A percentile compares a stretch with the other conserved stretches of the same genome.
Evolutionary conservation across 2,113 vertebrate genomes (phyloP).

Genomic region (Oenanthe melanoleuca): DNA sequence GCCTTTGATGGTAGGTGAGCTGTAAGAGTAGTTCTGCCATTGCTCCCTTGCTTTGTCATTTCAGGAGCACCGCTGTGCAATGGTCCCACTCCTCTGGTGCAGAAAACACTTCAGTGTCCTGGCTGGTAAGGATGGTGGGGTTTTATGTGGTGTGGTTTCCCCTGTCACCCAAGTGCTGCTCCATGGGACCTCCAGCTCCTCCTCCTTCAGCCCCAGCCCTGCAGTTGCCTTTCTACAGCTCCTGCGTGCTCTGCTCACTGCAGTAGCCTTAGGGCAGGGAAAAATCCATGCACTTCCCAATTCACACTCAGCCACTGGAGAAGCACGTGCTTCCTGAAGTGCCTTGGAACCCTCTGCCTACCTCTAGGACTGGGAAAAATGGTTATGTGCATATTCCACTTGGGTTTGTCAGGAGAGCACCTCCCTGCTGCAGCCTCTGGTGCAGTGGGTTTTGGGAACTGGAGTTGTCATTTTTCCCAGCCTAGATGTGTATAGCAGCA

Average conservation of each 20-base stretch:
- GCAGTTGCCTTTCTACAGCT: not conserved
- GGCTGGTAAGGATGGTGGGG: not conserved
- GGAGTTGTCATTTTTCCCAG: not conserved
- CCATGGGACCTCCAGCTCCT: not conserved
- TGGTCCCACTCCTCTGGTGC: not conserved
- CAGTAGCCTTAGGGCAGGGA: not conserved
- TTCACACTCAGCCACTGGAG: not conserved
- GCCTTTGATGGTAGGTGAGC: not conserved
- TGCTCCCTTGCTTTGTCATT: not conserved
- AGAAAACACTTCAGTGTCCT: not conserved
- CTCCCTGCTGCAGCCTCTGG: not conserved
- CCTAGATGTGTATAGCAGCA: constrained; percentile 27
- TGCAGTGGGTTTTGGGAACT: not conserved
- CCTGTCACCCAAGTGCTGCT: not conserved
- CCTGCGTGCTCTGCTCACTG: not conserved
- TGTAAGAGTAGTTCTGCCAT: not conserved
- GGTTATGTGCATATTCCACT: not conserved
- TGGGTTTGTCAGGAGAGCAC: not conserved
- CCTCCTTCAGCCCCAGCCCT: not conserved
- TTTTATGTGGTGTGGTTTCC: not conserved
- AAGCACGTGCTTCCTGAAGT: not conserved
- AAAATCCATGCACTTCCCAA: not conserved
- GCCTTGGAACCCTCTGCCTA: not conserved
- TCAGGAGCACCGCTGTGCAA: not conserved
- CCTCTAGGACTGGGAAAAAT: not conserved